Evolutionary conservation across 2,888 invertebrate species (phyloP), one percentile per base, ranked within the genome.

Genomic region (Leptinotarsa haldemani): DNA sequence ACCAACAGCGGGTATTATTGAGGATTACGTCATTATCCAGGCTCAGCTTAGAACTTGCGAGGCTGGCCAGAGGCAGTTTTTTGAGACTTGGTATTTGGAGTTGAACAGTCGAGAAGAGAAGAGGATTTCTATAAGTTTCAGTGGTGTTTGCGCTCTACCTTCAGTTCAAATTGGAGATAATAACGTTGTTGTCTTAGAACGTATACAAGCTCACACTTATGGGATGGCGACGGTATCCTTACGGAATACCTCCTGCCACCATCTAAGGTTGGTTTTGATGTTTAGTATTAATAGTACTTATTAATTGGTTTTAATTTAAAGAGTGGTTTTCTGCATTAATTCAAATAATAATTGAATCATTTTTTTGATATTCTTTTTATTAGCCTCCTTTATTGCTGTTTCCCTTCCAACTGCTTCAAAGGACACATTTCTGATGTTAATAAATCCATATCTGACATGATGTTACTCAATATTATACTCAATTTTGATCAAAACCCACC

Each of bases 81-180:
- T 84, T 1, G 89, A 90, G 81, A 82, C 85, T 58, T 90, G 90
- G 89, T 79, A 82, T 2, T 70, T 89, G 30, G 83, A 86, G 71
- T 82, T 89, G 64, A 89, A 89, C 75, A 88, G 87, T 3, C 83
- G 84, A 70, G 71, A 79, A 4, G 82, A 85, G 16, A 82, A 85
- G 65, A 83, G 82, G 52, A 76, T 83, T 15, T 82, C 82, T 9
- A 82, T 90, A 53, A 85, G 85, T 73, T 82, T 89, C 48, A 86
- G 85, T 69, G 88, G 87, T 56, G 86, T 84, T 70, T 84, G 87
- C 2, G 88, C 88, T 76, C 76, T 84, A 70, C 87, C 88, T 0
- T 78, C 79, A 52, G 70, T 89, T 16, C 76, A 76, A 73, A 77
- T 82, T 30, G 86, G 84, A 20, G 70, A 81, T 15, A 75, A 84